Conservation (phyloP, 2,888 invertebrate genomes). For the Molorchus minor region DNA sequence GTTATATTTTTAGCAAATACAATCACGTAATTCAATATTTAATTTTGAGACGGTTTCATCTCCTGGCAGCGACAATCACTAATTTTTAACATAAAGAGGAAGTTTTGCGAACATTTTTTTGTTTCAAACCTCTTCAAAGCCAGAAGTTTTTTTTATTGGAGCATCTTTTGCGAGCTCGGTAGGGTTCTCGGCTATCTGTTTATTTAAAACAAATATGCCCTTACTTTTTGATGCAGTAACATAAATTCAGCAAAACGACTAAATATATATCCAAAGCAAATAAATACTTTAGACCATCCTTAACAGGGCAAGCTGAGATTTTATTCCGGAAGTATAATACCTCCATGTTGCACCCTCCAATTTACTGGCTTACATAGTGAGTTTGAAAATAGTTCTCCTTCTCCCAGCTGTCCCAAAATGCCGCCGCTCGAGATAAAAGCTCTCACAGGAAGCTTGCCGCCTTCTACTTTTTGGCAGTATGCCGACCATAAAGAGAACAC, state of each 20-base stretch:
- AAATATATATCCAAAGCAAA: constrained; percentile 22
- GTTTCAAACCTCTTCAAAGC: too few species aligned
- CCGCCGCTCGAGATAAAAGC: constrained; percentile 24
- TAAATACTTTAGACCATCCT: constrained; percentile 19
- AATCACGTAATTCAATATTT: too few species aligned
- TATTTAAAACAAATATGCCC: constrained; percentile 12
- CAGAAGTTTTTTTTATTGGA: too few species aligned
- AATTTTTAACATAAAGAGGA: too few species aligned
- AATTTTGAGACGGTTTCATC: too few species aligned
- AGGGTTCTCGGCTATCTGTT: too few species aligned
- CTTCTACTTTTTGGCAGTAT: constrained; percentile 32
- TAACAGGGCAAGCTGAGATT: constrained; percentile 29
- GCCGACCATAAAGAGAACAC: constrained; percentile 29
- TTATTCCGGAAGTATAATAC: constrained; percentile 40
- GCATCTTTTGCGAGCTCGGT: too few species aligned
- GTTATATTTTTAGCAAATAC: too few species aligned
- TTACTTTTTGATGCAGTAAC: constrained; percentile 18
- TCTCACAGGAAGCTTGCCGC: constrained; percentile 20
- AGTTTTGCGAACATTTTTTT: too few species aligned
- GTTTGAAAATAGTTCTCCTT: constrained; percentile 33
- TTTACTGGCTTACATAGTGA: constrained; percentile 29
- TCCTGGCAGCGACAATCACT: too few species aligned
- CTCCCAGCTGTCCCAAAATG: constrained; percentile 18
- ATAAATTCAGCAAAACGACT: constrained; percentile 12
- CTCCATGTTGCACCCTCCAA: constrained; percentile 28